Conservation (phyloP, 2,888 invertebrate species). For the Thereva nobilitata region DNA sequence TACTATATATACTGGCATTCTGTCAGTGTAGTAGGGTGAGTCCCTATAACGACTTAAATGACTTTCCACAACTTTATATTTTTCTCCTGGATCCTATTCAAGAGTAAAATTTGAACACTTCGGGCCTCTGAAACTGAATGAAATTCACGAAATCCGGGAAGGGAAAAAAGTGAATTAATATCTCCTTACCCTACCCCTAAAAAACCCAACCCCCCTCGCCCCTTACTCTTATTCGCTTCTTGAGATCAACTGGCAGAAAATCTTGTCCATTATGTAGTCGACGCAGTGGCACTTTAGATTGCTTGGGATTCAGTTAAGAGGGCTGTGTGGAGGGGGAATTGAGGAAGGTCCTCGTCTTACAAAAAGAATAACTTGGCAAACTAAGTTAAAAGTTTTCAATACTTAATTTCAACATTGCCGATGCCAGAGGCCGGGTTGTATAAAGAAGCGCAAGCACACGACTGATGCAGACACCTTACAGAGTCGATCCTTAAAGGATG, state of each 20-base stretch:
- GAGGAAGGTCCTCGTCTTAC: neutral
- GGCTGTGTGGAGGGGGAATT: neutral
- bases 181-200: too few relatives aligned
- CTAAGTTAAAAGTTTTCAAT: constrained; percentile 41
- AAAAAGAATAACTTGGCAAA: constrained; percentile 39
- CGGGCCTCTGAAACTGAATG: constrained; percentile 20
- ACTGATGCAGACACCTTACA: constrained; percentile 25
- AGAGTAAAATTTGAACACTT: constrained; percentile 24
- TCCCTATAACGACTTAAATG: constrained; percentile 16
- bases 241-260: constrained; percentile 38
- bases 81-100: constrained; percentile 29
- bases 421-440: constrained; percentile 10
- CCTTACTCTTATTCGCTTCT: constrained; percentile 11
- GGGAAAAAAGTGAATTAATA: constrained; percentile 37
- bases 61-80: constrained; percentile 31
- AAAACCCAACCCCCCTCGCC: too few relatives aligned
- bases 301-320: constrained; percentile 5
- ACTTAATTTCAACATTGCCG: constrained; percentile 41
- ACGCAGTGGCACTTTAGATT: constrained; percentile 2
- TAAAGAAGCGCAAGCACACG: neutral
- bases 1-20: too few relatives aligned
- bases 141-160: constrained; percentile 12
- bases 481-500: neutral
- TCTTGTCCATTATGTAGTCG: constrained; percentile 37
- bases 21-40: too few relatives aligned